These are phyloP conservation scores for Paedocypris micromegethes DNA, from an alignment of 2,797 vertebrate genomes.

Conservation along the genomic window DNA sequence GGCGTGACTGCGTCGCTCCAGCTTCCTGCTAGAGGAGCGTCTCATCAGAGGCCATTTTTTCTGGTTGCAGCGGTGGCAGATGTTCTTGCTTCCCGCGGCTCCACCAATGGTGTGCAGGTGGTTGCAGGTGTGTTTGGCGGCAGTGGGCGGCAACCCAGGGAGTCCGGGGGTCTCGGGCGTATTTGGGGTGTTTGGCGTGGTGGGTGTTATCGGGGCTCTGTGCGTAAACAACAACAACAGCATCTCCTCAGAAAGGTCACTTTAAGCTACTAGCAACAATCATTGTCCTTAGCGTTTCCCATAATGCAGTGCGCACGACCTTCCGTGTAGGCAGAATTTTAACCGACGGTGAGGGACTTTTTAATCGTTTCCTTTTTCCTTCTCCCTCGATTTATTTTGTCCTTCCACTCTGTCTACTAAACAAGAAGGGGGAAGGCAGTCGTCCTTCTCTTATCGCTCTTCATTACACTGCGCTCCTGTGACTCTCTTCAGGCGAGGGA, in stretches of 20 bases:
- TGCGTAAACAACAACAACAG: conserved; percentile 7
- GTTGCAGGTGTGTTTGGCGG: conserved; percentile 79
- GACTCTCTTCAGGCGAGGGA: conserved; percentile 1
- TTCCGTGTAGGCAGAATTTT: not conserved
- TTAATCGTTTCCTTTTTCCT: not conserved
- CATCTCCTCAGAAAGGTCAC: not conserved
- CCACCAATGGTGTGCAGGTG: conserved; percentile 93
- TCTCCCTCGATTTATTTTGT: conserved; percentile 11
- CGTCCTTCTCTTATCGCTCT: conserved; percentile 21
- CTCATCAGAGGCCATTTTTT: conserved; percentile 87
- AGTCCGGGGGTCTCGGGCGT: conserved; percentile 69
- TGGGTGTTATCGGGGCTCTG: conserved; percentile 53
- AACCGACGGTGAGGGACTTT: not conserved
- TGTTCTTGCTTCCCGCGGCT: conserved; percentile 68
- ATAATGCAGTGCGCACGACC: not conserved
- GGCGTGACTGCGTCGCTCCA: conserved; percentile 63
- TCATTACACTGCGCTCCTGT: conserved; percentile 25
- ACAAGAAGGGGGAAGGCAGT: conserved; percentile 14
- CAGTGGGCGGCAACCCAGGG: conserved; percentile 64
- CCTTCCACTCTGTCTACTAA: conserved; percentile 11
- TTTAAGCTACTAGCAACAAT: too few species aligned
- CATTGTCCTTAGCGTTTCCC: not conserved
- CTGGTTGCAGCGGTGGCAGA: conserved; percentile 85
- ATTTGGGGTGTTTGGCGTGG: conserved; percentile 43
- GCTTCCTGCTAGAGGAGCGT: conserved; percentile 64